These are phyloP conservation scores for Acromyrmex heyeri DNA, from an alignment of 1,140 invertebrate genomes.

Conservation along the genomic window DNA sequence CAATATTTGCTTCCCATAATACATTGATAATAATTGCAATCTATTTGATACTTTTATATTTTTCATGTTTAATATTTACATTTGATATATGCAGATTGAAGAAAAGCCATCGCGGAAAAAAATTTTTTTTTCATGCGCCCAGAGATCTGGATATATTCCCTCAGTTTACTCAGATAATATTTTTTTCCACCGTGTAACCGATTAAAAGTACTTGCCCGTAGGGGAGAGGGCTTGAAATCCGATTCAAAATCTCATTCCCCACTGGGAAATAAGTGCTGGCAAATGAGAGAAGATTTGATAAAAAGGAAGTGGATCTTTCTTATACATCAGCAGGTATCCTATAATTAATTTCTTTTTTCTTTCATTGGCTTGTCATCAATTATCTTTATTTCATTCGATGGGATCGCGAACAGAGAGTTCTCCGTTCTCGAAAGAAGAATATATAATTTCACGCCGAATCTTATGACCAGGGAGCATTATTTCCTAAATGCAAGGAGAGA, in stretches of 20 bases:
- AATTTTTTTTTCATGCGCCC: neutral
- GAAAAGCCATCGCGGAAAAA: neutral
- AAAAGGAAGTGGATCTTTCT: slow-evolving; percentile 18
- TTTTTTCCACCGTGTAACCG: slow-evolving; percentile 28
- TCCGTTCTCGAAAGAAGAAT: neutral
- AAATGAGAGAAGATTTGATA: slow-evolving; percentile 52
- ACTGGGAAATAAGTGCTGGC: slow-evolving; percentile 37
- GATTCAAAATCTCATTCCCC: slow-evolving; percentile 49
- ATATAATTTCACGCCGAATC: neutral
- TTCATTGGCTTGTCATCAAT: neutral
- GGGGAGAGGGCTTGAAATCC: slow-evolving; percentile 15
- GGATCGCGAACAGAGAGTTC: neutral
- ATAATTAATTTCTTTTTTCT: neutral
- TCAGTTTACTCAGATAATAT: slow-evolving; percentile 43
- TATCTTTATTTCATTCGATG: neutral
- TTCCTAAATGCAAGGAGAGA: slow-evolving; percentile 28
- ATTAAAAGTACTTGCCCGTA: slow-evolving; percentile 43
- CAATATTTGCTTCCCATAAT: neutral
- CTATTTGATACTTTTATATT: neutral
- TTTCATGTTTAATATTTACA: slow-evolving; percentile 13
- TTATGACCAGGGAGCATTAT: neutral
- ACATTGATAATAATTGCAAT: neutral
- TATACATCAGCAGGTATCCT: neutral
- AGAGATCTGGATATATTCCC: neutral
- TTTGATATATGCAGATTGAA: slow-evolving; percentile 1